Evolutionary conservation across 2,797 vertebrate genomes (phyloP), one percentile per base, ranked within the genome.

Genomic region (Galaxias olidus): DNA sequence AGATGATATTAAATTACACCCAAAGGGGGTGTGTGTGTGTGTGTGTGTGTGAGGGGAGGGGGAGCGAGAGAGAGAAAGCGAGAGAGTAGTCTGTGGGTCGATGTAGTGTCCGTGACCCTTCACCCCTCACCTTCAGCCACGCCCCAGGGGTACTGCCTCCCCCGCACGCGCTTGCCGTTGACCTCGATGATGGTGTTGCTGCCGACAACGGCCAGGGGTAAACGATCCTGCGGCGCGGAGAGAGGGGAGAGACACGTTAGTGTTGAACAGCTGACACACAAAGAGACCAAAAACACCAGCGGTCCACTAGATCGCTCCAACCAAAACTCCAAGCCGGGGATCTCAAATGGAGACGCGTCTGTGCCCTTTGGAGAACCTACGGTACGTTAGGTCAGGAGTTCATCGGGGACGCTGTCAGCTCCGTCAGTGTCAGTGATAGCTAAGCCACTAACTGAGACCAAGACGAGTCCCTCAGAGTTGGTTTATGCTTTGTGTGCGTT

Each of bases 151-250:
- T 98, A 98, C 88, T 98, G 95, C 82, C 96, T 93, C 74, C 96
- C 96, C 72, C 96, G 90, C 69, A 97, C 95, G 72, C 94, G 91
- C 88, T 98, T 96, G 81, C 95, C 96, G 40, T 95, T 95, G 84
- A 97, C 96, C 93, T 98, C 96, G 42, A 98, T 96, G 84, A 95
- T 95, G 61, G 95, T 97, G 91, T 98, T 98, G 75, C 97, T 98
- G 70, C 97, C 97, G 13, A 98, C 96, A 64, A 98, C 96, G 68
- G 97, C 96, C 84, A 98, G 90, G 75, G 96, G 96, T 88, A 98
- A 93, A 89, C 95, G 94, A 76, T 98, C 95, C 96, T 98, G 86
- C 71, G 71, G 75, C 58, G 64, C 45, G 53, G 61, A 30, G 30
- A 30, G 60, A 30, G 30, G 6, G 60, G 62, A 68, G 65, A 60